Base-by-base conservation (phyloP, 1,140 invertebrate genomes). In the Tigriopus japonicus region DNA sequence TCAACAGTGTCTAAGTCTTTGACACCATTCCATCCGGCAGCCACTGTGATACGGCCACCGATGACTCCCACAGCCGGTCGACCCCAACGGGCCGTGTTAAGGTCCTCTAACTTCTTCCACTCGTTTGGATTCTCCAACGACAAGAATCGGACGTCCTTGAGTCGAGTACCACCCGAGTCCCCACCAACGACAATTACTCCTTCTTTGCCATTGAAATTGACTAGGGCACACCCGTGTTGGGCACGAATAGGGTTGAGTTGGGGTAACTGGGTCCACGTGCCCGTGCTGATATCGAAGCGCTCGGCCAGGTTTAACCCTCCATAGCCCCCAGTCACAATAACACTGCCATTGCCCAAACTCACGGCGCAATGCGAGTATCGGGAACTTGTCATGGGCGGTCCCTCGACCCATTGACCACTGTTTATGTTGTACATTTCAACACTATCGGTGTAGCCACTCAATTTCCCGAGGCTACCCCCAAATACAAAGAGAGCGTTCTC, bases 21-120 rank as follows among this genome's bases (percentile, higher is more conserved):
- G 10, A 49, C 12, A 5, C 58, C 58, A 42, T 49, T 28, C 58
- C 58, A 59, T 13, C 58, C 58, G 5, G 28, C 58, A 10, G 42
- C 15, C 23, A 59, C 58, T 51, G 58, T 59, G 42, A 59, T 59
- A 14, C 42, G 28, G 13, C 58, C 58, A 17, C 58, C 58, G 10
- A 59, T 28, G 10, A 49, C 28, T 2, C 42, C 58, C 17, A 59
- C 58, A 19, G 42, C 42, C 19, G 58, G 58, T 12, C 58, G 41
- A 49, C 58, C 58, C 58, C 58, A 59, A 49, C 58, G 28, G 24
- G 58, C 58, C 12, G 58, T 59, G 42, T 59, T 59, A 12, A 59
- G 41, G 19, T 59, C 58, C n/a, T 42, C 42, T 24, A 59, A 19
- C 24, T 59, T 59, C n/a, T 15, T 23, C 58, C 58, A 59, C n/a